phyloP scores from a whole-genome alignment of 2,113 vertebrate species.

The Dromiciops gliroides region DNA sequence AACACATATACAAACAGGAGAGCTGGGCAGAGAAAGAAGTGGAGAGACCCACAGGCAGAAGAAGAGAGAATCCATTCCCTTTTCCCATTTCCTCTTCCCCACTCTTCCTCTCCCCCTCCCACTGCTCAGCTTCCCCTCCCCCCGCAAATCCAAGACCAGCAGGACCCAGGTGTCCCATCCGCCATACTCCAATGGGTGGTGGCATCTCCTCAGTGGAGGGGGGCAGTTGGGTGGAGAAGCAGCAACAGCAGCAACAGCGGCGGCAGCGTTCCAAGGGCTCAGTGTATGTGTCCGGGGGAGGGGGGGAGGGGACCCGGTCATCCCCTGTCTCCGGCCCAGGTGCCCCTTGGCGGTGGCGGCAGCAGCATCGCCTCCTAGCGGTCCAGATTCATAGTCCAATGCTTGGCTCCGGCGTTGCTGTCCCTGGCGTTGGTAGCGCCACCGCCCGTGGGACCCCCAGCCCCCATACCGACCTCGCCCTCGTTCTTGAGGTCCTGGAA shows the following conservation, averaged over 20 bases:
- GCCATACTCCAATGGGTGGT: constrained; percentile 63
- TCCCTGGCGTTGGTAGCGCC: constrained; percentile 79
- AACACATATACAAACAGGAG: background rate
- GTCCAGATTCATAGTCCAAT: constrained; percentile 92
- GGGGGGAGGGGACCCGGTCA: constrained; percentile 54
- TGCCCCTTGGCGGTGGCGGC: constrained; percentile 33
- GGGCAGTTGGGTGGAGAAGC: background rate
- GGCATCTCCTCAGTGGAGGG: constrained; percentile 40
- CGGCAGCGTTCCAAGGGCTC: constrained; percentile 54
- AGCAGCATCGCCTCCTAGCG: constrained; percentile 81
- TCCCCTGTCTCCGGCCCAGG: constrained; percentile 28
- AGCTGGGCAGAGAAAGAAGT: constrained; percentile 46
- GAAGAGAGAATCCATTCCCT: constrained; percentile 40
- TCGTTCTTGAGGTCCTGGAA: constrained; percentile 98
- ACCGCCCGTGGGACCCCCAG: constrained; percentile 68
- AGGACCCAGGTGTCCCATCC: constrained; percentile 56
- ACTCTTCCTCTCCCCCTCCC: background rate
- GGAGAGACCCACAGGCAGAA: constrained; percentile 62
- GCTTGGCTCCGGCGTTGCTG: constrained; percentile 82
- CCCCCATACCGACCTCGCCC: constrained; percentile 83
- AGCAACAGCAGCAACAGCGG: constrained; percentile 35
- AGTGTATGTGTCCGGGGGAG: constrained; percentile 30
- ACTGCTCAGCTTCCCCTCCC: constrained; percentile 35
- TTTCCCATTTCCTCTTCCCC: constrained; percentile 20
- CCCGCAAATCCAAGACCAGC: constrained; percentile 49